Evolutionary conservation across 2,888 invertebrate species (phyloP).

Genomic region (Anthophora plumipes): DNA sequence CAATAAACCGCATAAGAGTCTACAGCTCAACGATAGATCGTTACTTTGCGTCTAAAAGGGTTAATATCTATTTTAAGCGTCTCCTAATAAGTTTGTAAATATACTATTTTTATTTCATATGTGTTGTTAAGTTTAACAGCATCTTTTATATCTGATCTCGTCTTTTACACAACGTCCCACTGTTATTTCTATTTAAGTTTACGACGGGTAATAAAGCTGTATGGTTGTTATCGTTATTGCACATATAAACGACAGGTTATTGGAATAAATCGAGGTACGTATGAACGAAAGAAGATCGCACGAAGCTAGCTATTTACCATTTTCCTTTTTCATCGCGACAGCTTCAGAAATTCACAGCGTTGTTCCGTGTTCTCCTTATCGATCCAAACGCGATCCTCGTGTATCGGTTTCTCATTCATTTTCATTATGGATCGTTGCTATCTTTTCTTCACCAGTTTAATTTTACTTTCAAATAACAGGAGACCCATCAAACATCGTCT

Average conservation of each 20-base stretch:
- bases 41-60: too few relatives aligned
- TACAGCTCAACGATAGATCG: too few relatives aligned
- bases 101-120: too few relatives aligned
- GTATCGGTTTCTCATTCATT: conserved; percentile 67
- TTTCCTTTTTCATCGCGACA: not conserved
- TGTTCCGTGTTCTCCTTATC: conserved; percentile 50
- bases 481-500: not conserved
- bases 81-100: too few relatives aligned
- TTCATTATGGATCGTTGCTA: conserved; percentile 54
- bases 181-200: too few relatives aligned
- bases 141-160: too few relatives aligned
- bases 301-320: conserved; percentile 8
- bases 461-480: conserved; percentile 46
- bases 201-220: too few relatives aligned
- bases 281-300: conserved; percentile 17
- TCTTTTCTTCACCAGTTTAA: conserved; percentile 47
- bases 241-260: not conserved
- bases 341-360: conserved; percentile 35
- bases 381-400: conserved; percentile 42
- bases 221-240: not conserved
- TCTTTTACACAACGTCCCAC: too few relatives aligned
- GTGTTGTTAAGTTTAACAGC: too few relatives aligned
- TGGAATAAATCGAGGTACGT: conserved; percentile 9
- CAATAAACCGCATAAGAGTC: too few relatives aligned
- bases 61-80: too few relatives aligned